A percentile compares a stretch with the other conserved stretches of the same genome.
phyloP scores from a whole-genome alignment of 2,888 invertebrate genomes.

The Coleophora deauratella region DNA sequence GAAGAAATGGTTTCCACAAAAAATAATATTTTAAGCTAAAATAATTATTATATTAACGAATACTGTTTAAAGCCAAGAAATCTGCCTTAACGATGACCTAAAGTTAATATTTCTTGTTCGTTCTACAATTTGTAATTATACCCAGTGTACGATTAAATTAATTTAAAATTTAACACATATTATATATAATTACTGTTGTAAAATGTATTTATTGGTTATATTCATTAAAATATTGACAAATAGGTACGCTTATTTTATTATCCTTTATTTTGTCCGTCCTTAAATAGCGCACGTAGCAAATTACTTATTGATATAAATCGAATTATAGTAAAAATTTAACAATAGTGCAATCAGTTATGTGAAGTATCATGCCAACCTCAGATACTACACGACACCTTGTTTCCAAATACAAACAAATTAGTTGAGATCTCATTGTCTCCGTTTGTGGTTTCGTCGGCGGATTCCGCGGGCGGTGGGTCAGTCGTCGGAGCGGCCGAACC shows the following conservation, averaged over 20 bases:
- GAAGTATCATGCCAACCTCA: slow-evolving; percentile 53
- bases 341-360: slow-evolving; percentile 8
- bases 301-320: too few relatives aligned
- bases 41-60: too few relatives aligned
- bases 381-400: slow-evolving; percentile 32
- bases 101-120: slow-evolving; percentile 12
- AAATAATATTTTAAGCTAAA: background rate
- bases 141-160: slow-evolving; percentile 36
- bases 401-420: background rate
- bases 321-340: too few relatives aligned
- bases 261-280: background rate
- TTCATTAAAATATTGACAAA: slow-evolving; percentile 41
- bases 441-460: slow-evolving; percentile 15
- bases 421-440: slow-evolving; percentile 9
- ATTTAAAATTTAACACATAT: slow-evolving; percentile 37
- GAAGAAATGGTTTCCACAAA: too few relatives aligned
- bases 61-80: slow-evolving; percentile 18
- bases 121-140: slow-evolving; percentile 16
- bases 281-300: background rate
- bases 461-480: slow-evolving; percentile 32
- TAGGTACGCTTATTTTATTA: slow-evolving; percentile 24
- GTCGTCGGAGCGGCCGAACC: slow-evolving; percentile 78
- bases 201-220: slow-evolving; percentile 72
- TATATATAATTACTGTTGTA: slow-evolving; percentile 59
- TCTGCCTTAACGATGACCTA: slow-evolving; percentile 46